phyloP scores from a whole-genome alignment of 1,140 invertebrate genomes.

The Panonychus citri region DNA sequence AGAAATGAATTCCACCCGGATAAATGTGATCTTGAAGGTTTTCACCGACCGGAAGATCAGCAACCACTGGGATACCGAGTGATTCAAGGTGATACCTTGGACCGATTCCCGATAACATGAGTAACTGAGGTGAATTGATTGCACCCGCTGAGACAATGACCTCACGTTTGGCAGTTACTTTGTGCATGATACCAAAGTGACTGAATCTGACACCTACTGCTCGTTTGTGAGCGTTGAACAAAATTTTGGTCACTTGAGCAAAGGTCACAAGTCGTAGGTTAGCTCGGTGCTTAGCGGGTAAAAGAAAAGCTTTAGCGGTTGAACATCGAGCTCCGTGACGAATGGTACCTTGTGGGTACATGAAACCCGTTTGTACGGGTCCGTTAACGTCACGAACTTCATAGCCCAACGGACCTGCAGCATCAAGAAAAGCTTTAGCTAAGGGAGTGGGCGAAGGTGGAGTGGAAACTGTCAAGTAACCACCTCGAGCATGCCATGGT shows the following conservation, averaged over 20 bases:
- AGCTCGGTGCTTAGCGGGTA: constrained; percentile 46
- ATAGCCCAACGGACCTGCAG: constrained; percentile 52
- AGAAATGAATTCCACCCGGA: constrained; percentile 13
- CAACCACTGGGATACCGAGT: constrained; percentile 15
- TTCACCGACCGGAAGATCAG: constrained; percentile 26
- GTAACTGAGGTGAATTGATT: constrained; percentile 49
- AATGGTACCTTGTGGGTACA: constrained; percentile 49
- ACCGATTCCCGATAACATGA: constrained; percentile 77
- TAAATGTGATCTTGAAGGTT: constrained; percentile 23
- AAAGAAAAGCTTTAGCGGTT: constrained; percentile 62
- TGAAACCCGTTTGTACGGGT: constrained; percentile 36
- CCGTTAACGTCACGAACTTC: constrained; percentile 56
- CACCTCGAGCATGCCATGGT: constrained; percentile 46
- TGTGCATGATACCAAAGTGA: constrained; percentile 34
- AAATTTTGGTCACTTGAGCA: constrained; percentile 52
- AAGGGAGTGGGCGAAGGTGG: constrained; percentile 52
- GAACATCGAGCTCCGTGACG: constrained; percentile 65
- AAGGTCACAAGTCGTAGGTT: constrained; percentile 70
- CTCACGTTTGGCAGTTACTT: constrained; percentile 43
- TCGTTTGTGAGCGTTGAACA: constrained; percentile 54
- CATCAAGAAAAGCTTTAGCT: constrained; percentile 52
- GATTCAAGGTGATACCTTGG: constrained; percentile 31
- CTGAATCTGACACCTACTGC: constrained; percentile 51
- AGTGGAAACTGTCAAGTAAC: constrained; percentile 60
- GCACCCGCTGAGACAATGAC: constrained; percentile 56